Evolutionary conservation across 2,888 invertebrate species (phyloP), one percentile per base, ranked within the genome.

Genomic region (Pammene aurita): DNA sequence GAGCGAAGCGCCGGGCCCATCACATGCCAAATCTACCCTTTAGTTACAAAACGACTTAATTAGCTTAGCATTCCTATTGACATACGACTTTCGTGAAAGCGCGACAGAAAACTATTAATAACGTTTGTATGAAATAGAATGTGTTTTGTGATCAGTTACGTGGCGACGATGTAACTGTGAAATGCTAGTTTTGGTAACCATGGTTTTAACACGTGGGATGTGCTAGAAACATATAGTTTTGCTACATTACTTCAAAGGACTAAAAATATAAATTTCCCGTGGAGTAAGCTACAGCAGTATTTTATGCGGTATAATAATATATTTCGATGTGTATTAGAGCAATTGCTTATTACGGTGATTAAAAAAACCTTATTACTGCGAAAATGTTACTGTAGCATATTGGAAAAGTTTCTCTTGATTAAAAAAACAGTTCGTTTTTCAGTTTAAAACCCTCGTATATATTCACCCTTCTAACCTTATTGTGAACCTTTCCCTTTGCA

Each of bases 21-120:
- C 73, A 41, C 77, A 72, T 90, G 91, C 90, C 90, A 90, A 87
- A 84, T 80, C 9, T 26, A 18, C 10, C 38, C 26, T 18, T 41
- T 18, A 41, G 10, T 1, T 52, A 11, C 26, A 41, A 62, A 41
- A 52, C 41, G 62, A 41, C 62, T 9, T 16, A 62, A 52, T 10
- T 62, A 6, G n/a, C 50, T n/a, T 6, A 18, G 26, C 5, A 50
- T 26, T 52, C 18, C 41, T 62, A 16, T 50, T n/a, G 5, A 18
- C 16, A n/a, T 52, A n/a, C 6, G 18, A 26, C 41, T 18, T 62
- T 52, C n/a, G 4, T 41, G n/a, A 9, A 26, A 13, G 13, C n/a
- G 16, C 42, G 38, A 4, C 52, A 18, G 41, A 41, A n/a, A 13
- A n/a, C 83, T 85, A 85, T 77, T 77, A 76, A 58, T 63, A 63